Conservation (phyloP, 2,113 vertebrate genomes). For the Poecilia latipinna region DNA sequence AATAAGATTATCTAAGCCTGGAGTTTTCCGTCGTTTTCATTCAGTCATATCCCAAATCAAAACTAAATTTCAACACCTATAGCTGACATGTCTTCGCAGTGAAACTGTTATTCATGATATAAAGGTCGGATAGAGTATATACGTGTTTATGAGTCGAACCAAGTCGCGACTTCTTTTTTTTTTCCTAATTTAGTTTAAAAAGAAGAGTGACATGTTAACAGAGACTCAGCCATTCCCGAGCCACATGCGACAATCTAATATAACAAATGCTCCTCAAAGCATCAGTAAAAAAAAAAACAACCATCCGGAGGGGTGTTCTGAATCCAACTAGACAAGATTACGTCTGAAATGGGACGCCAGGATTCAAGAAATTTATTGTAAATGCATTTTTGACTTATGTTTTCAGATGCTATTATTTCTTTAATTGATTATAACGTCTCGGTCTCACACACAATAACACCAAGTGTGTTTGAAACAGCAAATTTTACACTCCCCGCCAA, state of each 20-base stretch:
- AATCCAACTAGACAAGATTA: neutral
- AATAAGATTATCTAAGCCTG: neutral
- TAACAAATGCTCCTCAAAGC: slow-evolving; percentile 62
- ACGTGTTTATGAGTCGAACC: neutral
- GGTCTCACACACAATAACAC: neutral
- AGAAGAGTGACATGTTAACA: neutral
- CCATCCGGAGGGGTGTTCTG: slow-evolving; percentile 39
- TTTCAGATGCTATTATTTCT: neutral
- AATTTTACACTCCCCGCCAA: slow-evolving; percentile 22
- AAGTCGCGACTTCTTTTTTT: neutral
- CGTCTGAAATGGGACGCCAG: fast-evolving
- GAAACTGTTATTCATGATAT: neutral
- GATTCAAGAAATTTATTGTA: fast-evolving
- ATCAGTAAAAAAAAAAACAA: neutral
- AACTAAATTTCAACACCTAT: slow-evolving; percentile 9
- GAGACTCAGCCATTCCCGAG: slow-evolving; percentile 29
- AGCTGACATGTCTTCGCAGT: neutral
- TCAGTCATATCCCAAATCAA: slow-evolving; percentile 48
- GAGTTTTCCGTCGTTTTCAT: slow-evolving; percentile 33
- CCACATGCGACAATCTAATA: slow-evolving; percentile 65
- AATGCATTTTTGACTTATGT: neutral
- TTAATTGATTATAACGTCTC: fast-evolving
- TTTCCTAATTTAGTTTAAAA: neutral
- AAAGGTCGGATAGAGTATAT: neutral
- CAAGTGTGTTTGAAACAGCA: neutral